Evolutionary conservation across 2,888 invertebrate genomes (phyloP).

Genomic region (Drosophila nigricruria): DNA sequence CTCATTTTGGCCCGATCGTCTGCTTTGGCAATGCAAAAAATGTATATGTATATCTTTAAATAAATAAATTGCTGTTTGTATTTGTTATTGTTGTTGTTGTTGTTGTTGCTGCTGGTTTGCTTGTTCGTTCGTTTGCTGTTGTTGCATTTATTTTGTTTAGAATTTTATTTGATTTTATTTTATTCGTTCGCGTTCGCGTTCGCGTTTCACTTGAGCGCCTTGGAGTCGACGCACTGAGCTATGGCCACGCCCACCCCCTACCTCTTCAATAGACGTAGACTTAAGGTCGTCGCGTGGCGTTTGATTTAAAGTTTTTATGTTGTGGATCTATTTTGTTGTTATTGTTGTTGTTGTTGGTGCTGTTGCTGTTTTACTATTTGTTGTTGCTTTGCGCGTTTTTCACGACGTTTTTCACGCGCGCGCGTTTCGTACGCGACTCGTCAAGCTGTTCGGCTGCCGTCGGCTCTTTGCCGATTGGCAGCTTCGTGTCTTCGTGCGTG

Average conservation of each 20-base stretch:
- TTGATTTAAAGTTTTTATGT: slow-evolving; percentile 32
- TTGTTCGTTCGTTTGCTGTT: slow-evolving; percentile 27
- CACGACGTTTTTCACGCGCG: slow-evolving; percentile 71
- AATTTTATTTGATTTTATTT: slow-evolving; percentile 36
- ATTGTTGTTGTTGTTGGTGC: slow-evolving; percentile 14
- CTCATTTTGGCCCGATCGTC: slow-evolving; percentile 58
- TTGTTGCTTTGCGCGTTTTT: slow-evolving; percentile 50
- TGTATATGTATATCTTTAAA: slow-evolving; percentile 55
- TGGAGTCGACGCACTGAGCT: slow-evolving; percentile 71
- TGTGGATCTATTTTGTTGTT: slow-evolving; percentile 5
- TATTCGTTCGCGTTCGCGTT: slow-evolving; percentile 17
- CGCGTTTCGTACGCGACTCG: slow-evolving; percentile 57
- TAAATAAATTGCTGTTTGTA: slow-evolving; percentile 50
- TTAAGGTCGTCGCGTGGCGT: slow-evolving; percentile 79
- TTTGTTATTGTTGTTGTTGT: slow-evolving; percentile 31
- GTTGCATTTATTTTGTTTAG: slow-evolving; percentile 47
- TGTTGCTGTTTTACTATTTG: slow-evolving; percentile 12
- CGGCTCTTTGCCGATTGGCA: slow-evolving; percentile 51
- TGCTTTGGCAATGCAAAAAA: slow-evolving; percentile 54
- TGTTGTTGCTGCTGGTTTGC: slow-evolving; percentile 15
- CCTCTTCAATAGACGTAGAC: slow-evolving; percentile 53
- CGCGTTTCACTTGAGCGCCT: slow-evolving; percentile 75
- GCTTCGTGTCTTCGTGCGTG: slow-evolving; percentile 53
- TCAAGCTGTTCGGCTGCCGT: slow-evolving; percentile 51
- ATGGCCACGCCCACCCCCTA: slow-evolving; percentile 63